Base-by-base conservation (phyloP, 37 sponge, comb jelly and placozoan genomes). In the Eunapius fragilis region DNA sequence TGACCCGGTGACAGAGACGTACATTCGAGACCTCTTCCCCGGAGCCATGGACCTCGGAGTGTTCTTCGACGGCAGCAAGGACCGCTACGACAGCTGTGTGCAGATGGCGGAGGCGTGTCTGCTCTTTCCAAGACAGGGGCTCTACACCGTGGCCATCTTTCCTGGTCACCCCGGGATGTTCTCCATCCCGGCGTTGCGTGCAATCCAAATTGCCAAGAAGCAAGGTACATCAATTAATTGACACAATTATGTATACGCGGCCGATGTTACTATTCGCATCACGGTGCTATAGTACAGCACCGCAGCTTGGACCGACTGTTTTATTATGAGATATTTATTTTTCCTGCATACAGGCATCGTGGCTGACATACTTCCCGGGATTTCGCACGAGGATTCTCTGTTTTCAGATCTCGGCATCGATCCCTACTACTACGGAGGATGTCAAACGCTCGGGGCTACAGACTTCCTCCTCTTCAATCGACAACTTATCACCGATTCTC, bases 21-120 rank as follows among this genome's bases (percentile, higher is more conserved):
- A 80, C 67, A 50, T 80, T 24, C 50, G 67, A 49, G 80, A 80
- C n/a, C 80, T 80, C 27, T 67, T 49, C 30, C 80, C 80, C 35
- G 80, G 50, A 49, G 80, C 80, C 67, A 13, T 80, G 27, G 83
- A 82, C 70, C 83, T 82, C 31, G 79, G 34, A 12, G 83, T 82
- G 27, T 38, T 82, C 77, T 82, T 75, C 37, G 83, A 26, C 25
- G 47, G 78, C 19, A 47, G 34, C 41, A 82, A 82, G 76, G 25
- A 75, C 24, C 72, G 75, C 41, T 75, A 82, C 83, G 37, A 37
- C 47, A 82, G 77, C 31, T 82, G 78, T 37, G 37, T 75, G 11
- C 83, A 82, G 76, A 82, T 82, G 83, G 26, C 83, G 17, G 83
- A 82, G 78, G 72, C 77, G 37, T 82, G 83, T 82, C 83, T 82